These are phyloP conservation scores for Muscicapa striata DNA, from an alignment of 2,797 vertebrate species.

Conservation along the genomic window DNA sequence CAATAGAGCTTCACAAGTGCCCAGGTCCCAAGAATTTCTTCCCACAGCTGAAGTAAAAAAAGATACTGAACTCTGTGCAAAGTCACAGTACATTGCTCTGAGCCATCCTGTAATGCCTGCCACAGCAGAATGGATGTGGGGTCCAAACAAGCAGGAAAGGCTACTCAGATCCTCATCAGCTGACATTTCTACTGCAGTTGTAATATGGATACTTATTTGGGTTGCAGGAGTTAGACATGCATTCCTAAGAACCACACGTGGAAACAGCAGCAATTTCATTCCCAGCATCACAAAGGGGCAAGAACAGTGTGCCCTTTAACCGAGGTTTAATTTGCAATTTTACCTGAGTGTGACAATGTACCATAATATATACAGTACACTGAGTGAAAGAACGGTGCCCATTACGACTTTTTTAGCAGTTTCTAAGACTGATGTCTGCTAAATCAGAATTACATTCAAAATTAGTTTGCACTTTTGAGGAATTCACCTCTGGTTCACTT, in stretches of 20 bases:
- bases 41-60: neutral
- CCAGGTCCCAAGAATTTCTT: neutral
- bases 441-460: neutral
- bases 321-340: neutral
- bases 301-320: neutral
- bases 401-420: neutral
- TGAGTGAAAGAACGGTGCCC: neutral
- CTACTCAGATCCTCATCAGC: neutral
- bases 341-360: neutral
- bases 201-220: rapidly evolving
- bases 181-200: neutral
- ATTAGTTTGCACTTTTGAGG: neutral
- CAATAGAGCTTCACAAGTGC: neutral
- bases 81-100: rapidly evolving
- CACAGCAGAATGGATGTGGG: rapidly evolving
- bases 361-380: rapidly evolving
- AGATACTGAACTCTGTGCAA: neutral
- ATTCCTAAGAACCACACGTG: neutral
- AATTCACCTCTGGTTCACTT: neutral
- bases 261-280: neutral
- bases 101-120: neutral
- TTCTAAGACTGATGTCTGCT: neutral
- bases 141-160: neutral
- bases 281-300: neutral
- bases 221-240: neutral